Percentiles rank a stretch among this genome's conserved stretches.
Conservation (phyloP, 1,140 invertebrate species). For the Trissolcus basalis region DNA sequence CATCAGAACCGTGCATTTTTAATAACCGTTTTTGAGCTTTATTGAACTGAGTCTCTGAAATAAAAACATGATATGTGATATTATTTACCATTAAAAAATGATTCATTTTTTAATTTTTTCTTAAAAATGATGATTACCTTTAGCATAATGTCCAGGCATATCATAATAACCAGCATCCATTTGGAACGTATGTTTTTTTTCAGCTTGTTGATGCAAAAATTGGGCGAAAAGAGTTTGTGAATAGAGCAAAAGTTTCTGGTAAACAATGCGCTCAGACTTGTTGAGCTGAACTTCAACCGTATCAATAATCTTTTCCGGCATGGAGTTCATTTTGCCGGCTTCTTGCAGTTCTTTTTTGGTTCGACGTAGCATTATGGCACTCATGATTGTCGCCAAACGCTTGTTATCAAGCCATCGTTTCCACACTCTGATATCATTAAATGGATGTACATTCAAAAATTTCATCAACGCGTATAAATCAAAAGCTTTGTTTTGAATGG, state of each 20-base stretch:
- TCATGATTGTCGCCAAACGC: constrained; percentile 86
- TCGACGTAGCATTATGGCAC: constrained; percentile 87
- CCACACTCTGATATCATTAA: constrained; percentile 86
- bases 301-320: constrained; percentile 82
- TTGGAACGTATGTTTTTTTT: constrained; percentile 77
- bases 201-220: constrained; percentile 84
- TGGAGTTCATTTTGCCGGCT: constrained; percentile 77
- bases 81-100: too few relatives aligned
- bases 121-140: too few relatives aligned
- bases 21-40: constrained; percentile 69
- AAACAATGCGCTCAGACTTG: constrained; percentile 85
- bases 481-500: constrained; percentile 94
- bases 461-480: constrained; percentile 93
- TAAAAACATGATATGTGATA: too few relatives aligned
- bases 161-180: constrained; percentile 60
- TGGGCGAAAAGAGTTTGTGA: constrained; percentile 85
- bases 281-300: constrained; percentile 80
- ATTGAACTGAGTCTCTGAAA: constrained; percentile 67
- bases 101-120: too few relatives aligned
- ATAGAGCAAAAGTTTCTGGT: constrained; percentile 84
- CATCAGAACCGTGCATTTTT: constrained; percentile 69
- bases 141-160: constrained; percentile 14
- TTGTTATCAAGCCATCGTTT: constrained; percentile 85
- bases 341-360: constrained; percentile 87
- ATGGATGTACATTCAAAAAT: constrained; percentile 89